Percentiles rank a stretch among this genome's conserved stretches.
Conservation (phyloP, 2,888 invertebrate genomes). For the Lithophane semibrunnea region DNA sequence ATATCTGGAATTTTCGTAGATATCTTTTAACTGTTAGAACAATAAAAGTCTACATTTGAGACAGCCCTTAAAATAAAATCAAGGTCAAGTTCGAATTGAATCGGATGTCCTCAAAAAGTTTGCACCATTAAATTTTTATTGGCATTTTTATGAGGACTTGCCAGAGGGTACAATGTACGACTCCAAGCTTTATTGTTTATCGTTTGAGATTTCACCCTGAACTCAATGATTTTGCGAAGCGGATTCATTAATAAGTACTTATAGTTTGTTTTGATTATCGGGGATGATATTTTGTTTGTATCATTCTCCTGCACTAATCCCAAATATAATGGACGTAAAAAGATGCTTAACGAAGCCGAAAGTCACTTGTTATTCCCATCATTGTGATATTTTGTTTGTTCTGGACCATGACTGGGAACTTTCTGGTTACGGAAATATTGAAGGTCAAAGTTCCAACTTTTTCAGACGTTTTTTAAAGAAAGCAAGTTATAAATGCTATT, state of each 20-base stretch:
- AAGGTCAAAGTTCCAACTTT: no score
- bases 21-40: not conserved
- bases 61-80: conserved; percentile 52
- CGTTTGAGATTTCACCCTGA: conserved; percentile 9
- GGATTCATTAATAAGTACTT: not conserved
- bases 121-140: conserved; percentile 56
- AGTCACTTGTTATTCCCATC: no score
- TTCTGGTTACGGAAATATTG: no score
- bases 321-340: no score
- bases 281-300: not conserved
- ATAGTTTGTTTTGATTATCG: not conserved
- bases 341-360: no score
- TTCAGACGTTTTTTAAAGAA: no score
- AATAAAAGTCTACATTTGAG: not conserved
- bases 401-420: no score
- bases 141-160: conserved; percentile 51
- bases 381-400: no score
- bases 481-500: no score
- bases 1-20: not conserved
- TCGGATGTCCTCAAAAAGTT: conserved; percentile 57
- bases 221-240: conserved; percentile 1
- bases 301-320: no score
- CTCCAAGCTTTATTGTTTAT: conserved; percentile 37
- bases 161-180: conserved; percentile 38
- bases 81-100: conserved; percentile 67